Evolutionary conservation across 2,888 invertebrate genomes (phyloP).

Genomic region (Volucella zonaria): DNA sequence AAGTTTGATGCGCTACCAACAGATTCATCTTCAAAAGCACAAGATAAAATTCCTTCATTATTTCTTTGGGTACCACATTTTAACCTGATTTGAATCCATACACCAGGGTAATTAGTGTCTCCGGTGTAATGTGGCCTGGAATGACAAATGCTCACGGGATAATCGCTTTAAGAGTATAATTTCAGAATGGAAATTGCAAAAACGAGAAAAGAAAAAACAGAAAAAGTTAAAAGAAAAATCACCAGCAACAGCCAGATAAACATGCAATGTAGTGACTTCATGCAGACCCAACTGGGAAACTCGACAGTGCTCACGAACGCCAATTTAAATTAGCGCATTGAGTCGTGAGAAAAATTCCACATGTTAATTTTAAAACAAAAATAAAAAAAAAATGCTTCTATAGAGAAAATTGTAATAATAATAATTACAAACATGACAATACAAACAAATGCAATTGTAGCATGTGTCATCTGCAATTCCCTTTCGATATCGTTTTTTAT

Average conservation of each 20-base stretch:
- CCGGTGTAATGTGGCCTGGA: constrained; percentile 46
- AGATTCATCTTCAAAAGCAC: not conserved
- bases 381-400: not conserved
- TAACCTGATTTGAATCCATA: not conserved
- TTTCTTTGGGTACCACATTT: not conserved
- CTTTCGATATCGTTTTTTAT: too few species aligned
- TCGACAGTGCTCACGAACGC: constrained; percentile 40
- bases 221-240: not conserved
- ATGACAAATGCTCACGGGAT: constrained; percentile 52
- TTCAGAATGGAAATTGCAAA: constrained; percentile 53
- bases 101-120: constrained; percentile 43
- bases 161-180: constrained; percentile 47
- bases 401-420: constrained; percentile 11
- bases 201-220: constrained; percentile 8
- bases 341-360: constrained; percentile 65
- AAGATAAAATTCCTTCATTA: constrained; percentile 12
- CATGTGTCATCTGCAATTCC: too few species aligned
- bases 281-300: not conserved
- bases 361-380: constrained; percentile 20
- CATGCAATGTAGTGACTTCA: constrained; percentile 32
- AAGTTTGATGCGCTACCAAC: not conserved
- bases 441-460: constrained; percentile 42
- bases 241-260: constrained; percentile 27
- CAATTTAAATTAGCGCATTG: constrained; percentile 64
- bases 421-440: constrained; percentile 55